Percentiles rank a stretch among this genome's conserved stretches.
Conservation (phyloP, 2,888 invertebrate species). For the Dorcus hopei region DNA sequence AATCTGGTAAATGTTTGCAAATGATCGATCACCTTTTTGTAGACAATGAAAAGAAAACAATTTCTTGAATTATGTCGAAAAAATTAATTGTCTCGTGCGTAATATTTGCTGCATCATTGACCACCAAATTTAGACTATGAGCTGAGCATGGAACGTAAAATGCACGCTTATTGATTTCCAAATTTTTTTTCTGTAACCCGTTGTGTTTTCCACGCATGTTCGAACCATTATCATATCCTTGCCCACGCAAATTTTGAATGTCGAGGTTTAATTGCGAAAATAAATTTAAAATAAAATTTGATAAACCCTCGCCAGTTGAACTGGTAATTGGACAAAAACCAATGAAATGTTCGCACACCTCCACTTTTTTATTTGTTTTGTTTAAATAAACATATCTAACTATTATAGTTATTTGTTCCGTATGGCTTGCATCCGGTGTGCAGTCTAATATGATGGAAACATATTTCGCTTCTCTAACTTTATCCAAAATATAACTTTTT, state of each 20-base stretch:
- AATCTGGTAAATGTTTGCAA: constrained; percentile 20
- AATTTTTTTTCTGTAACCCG: constrained; percentile 30
- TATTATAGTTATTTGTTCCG: too few relatives aligned
- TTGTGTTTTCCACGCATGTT: constrained; percentile 32
- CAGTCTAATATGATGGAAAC: too few relatives aligned
- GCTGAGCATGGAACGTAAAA: constrained; percentile 31
- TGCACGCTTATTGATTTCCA: constrained; percentile 28
- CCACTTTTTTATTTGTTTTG: too few relatives aligned
- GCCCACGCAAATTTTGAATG: constrained; percentile 24
- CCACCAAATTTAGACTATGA: constrained; percentile 30
- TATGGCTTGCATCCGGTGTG: too few relatives aligned
- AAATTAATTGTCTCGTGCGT: constrained; percentile 19
- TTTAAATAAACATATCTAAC: too few relatives aligned
- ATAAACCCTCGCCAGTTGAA: background rate
- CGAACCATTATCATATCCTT: constrained; percentile 33
- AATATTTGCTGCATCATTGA: constrained; percentile 31
- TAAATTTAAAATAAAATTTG: constrained; percentile 14
- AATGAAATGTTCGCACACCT: too few relatives aligned
- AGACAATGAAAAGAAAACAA: constrained; percentile 31
- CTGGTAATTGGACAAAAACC: background rate
- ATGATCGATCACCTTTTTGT: constrained; percentile 22
- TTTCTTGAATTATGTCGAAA: constrained; percentile 25
- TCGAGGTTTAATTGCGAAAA: constrained; percentile 12
- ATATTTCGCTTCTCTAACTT: too few relatives aligned
- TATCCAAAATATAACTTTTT: too few relatives aligned